Evolutionary conservation across 2,797 vertebrate species (phyloP).

Genomic region (Molothrus aeneus): DNA sequence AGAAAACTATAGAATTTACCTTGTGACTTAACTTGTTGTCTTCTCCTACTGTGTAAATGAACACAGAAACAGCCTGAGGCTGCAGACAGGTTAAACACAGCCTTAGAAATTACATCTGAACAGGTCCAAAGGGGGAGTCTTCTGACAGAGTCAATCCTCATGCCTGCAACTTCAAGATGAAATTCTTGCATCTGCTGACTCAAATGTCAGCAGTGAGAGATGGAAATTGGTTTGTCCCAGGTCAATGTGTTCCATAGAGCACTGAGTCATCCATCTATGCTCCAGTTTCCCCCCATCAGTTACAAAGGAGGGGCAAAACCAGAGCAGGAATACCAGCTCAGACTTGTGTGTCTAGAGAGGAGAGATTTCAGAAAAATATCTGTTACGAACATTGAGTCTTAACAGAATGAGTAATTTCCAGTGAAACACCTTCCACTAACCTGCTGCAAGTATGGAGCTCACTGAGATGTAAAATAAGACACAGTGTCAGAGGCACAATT

Average conservation of each 20-base stretch:
- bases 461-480: background rate
- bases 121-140: background rate
- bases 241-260: background rate
- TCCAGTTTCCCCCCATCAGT: background rate
- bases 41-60: background rate
- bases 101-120: background rate
- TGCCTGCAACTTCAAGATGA: background rate
- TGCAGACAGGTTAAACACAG: background rate
- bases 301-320: background rate
- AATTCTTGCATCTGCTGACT: background rate
- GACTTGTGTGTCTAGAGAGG: background rate
- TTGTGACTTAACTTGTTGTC: background rate
- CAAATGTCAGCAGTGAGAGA: background rate
- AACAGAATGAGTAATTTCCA: background rate
- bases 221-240: background rate
- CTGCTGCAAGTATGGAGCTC: background rate
- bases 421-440: background rate
- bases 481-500: background rate
- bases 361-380: background rate
- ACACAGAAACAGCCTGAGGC: background rate
- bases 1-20: background rate
- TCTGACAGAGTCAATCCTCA: accelerated
- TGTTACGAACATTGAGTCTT: background rate
- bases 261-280: background rate
- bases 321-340: background rate